Base-by-base conservation (phyloP, 2,888 invertebrate species). In the Yponomeuta plumbellus region DNA sequence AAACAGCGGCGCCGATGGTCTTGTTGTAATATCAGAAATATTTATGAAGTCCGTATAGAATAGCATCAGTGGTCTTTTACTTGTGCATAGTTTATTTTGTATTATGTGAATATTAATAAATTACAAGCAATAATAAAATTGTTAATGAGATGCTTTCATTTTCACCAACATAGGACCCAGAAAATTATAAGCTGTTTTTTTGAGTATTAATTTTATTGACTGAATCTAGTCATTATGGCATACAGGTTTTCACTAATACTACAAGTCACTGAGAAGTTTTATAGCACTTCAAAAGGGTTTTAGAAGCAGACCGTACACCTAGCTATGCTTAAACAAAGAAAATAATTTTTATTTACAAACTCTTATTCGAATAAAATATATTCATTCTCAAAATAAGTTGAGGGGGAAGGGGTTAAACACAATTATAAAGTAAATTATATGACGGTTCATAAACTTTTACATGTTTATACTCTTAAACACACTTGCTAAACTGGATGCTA, bases 61-160 rank as follows among this genome's bases (percentile, higher is more conserved):
- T 76, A 81, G 83, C 81, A 80, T 80, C 88, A 83, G 83, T 86
- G 88, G 88, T 88, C 89, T 85, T 87, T 84, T 83, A 90, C 81
- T 92, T 93, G 92, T 93, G 93, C 91, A 93, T 93, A 93, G 92
- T 93, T 93, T 93, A 93, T 93, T 93, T 93, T 93, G 92, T 92
- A 93, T 93, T 92, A 92, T 93, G 92, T 93, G 92, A 93, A 93
- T 93, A 81, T 73, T 76, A 92, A 88, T 84, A 80, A 81, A 81
- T 92, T 92, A 92, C 92, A 84, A 92, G 92, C 92, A 93, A 92
- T 92, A 92, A 92, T 91, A 89, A 91, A 92, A 91, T 92, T 93
- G 92, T 93, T 93, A 92, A 88, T 83, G 80, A 86, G 83, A 75
- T 76, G 1, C 74, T 77, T 82, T 76, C 75, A 73, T 80, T 79